Percentiles rank a stretch among this genome's conserved stretches.
phyloP scores from a whole-genome alignment of 2,888 invertebrate genomes.

The Ormyrus labotus region DNA sequence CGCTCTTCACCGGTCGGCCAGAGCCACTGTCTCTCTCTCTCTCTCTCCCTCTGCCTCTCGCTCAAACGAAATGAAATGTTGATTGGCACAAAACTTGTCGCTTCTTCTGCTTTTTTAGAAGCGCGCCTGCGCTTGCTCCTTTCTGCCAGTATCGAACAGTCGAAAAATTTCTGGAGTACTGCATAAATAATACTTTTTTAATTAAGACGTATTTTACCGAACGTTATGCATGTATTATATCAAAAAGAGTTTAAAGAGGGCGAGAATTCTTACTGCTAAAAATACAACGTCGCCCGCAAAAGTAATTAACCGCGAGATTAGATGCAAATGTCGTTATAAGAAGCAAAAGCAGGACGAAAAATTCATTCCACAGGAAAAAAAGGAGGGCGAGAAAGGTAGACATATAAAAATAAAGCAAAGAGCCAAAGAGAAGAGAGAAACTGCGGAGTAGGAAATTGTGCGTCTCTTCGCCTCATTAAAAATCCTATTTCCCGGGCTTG shows the following conservation, averaged over 20 bases:
- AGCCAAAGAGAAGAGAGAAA: not conserved
- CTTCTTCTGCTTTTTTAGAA: not conserved
- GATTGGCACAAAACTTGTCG: slow-evolving; percentile 37
- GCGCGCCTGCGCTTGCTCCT: not conserved
- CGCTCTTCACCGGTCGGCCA: not conserved
- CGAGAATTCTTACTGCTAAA: too few relatives aligned
- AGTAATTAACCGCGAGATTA: too few relatives aligned
- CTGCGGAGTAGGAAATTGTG: slow-evolving; percentile 44
- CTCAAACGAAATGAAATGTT: slow-evolving; percentile 46
- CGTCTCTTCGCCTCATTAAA: slow-evolving; percentile 62
- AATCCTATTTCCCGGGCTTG: slow-evolving; percentile 61
- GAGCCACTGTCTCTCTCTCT: not conserved
- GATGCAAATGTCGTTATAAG: too few relatives aligned
- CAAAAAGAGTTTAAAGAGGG: too few relatives aligned
- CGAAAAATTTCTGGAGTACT: too few relatives aligned
- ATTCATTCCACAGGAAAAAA: not conserved
- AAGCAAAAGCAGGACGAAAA: not conserved
- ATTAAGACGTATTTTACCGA: too few relatives aligned
- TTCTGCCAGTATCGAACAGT: not conserved
- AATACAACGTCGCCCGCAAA: too few relatives aligned
- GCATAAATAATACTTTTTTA: too few relatives aligned
- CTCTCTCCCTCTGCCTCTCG: not conserved
- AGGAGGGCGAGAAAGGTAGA: not conserved
- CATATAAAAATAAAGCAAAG: slow-evolving; percentile 18
- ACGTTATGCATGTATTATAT: too few relatives aligned